Conservation (phyloP, 2,888 invertebrate species). For the Pterobdella sp. region DNA sequence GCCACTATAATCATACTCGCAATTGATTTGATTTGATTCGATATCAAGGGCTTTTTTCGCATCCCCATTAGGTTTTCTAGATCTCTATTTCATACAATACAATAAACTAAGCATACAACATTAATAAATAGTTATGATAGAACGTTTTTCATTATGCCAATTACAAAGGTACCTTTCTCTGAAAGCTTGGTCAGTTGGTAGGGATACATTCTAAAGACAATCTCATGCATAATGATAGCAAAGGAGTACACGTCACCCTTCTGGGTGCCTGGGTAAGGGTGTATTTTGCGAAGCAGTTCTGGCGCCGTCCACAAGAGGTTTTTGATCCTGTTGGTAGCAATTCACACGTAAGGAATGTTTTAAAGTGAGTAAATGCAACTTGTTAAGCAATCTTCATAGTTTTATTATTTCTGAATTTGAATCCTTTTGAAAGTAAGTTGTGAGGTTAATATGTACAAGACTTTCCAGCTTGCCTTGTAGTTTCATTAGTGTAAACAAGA, state of each 20-base stretch:
- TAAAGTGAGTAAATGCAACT: neutral
- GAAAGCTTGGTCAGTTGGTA: conserved; percentile 20
- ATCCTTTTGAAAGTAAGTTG: neutral
- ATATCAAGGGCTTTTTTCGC: too few species aligned
- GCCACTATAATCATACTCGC: too few species aligned
- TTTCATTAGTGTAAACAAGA: too few species aligned
- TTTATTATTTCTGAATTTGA: neutral
- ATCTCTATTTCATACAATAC: too few species aligned
- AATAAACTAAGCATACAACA: too few species aligned
- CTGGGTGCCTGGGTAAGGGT: conserved; percentile 9
- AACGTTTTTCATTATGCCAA: too few species aligned
- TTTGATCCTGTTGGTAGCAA: neutral
- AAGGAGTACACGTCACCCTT: conserved; percentile 25
- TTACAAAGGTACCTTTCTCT: conserved; percentile 23
- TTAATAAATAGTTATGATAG: too few species aligned
- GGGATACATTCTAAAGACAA: conserved; percentile 9
- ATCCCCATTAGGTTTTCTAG: too few species aligned
- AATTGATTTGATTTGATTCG: too few species aligned
- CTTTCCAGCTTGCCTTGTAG: too few species aligned
- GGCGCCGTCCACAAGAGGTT: conserved; percentile 23
- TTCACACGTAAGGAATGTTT: neutral
- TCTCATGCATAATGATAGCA: conserved; percentile 20
- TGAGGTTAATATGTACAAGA: too few species aligned
- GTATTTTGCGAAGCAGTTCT: conserved; percentile 4
- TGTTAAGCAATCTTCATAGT: neutral